phyloP scores from a whole-genome alignment of 2,888 invertebrate species.

The Heliconius cydno region DNA sequence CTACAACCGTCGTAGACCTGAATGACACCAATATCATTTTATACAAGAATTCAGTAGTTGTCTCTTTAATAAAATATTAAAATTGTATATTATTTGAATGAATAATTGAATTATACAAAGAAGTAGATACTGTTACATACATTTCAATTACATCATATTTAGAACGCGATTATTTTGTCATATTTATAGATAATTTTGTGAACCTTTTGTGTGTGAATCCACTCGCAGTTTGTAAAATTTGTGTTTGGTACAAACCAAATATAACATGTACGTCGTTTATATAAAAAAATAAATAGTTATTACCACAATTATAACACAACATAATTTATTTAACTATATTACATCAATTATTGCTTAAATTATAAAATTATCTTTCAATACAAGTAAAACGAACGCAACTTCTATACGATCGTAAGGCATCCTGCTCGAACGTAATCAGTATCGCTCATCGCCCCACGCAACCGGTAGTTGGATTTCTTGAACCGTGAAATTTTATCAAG shows the following conservation, averaged over 20 bases:
- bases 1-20: slow-evolving; percentile 52
- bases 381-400: neutral
- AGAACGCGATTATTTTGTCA: no score
- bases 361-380: neutral
- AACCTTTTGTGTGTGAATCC: no score
- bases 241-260: no score
- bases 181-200: no score
- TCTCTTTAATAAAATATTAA: neutral
- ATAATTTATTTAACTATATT: neutral
- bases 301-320: neutral
- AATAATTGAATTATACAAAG: neutral
- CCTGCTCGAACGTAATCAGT: slow-evolving; percentile 76
- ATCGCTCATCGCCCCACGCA: slow-evolving; percentile 82
- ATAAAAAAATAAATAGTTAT: neutral
- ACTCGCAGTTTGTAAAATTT: no score
- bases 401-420: slow-evolving; percentile 57
- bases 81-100: neutral
- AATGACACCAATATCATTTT: slow-evolving; percentile 34
- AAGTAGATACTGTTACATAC: neutral
- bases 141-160: no score
- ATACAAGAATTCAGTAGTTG: neutral
- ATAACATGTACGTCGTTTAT: no score
- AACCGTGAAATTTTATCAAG: slow-evolving; percentile 84
- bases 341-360: neutral
- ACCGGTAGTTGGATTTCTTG: slow-evolving; percentile 83